Conservation (phyloP, 2,113 vertebrate species). For the Capreolus pygargus region DNA sequence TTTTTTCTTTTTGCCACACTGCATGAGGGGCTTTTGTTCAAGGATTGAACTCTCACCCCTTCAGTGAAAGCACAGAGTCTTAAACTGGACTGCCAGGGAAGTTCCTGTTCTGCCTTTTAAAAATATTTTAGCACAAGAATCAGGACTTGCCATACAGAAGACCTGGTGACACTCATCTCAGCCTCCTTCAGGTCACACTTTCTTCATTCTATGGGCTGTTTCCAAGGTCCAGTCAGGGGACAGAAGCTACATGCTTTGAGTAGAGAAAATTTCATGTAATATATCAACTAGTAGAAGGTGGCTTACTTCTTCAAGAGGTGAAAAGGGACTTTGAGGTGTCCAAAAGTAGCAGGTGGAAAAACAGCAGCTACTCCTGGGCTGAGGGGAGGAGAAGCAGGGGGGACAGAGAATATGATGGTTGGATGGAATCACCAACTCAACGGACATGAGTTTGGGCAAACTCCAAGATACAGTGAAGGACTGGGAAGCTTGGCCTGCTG, state of each 20-base stretch:
- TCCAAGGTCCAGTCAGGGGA: neutral
- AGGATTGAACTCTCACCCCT: neutral
- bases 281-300: neutral
- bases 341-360: neutral
- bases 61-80: neutral
- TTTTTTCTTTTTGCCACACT: neutral
- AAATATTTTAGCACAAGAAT: neutral
- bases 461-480: neutral
- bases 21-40: neutral
- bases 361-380: neutral
- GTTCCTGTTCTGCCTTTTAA: neutral
- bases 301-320: neutral
- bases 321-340: neutral
- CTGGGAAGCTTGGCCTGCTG: neutral
- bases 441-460: neutral
- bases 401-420: neutral
- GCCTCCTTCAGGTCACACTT: neutral
- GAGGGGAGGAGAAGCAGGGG: neutral
- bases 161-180: neutral
- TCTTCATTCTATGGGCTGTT: neutral
- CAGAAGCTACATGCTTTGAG: neutral
- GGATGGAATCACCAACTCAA: neutral
- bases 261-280: neutral
- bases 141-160: neutral
- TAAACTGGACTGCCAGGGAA: neutral